These are phyloP conservation scores for Sceloporus undulatus DNA, from an alignment of 2,113 vertebrate species.

Conservation along the genomic window DNA sequence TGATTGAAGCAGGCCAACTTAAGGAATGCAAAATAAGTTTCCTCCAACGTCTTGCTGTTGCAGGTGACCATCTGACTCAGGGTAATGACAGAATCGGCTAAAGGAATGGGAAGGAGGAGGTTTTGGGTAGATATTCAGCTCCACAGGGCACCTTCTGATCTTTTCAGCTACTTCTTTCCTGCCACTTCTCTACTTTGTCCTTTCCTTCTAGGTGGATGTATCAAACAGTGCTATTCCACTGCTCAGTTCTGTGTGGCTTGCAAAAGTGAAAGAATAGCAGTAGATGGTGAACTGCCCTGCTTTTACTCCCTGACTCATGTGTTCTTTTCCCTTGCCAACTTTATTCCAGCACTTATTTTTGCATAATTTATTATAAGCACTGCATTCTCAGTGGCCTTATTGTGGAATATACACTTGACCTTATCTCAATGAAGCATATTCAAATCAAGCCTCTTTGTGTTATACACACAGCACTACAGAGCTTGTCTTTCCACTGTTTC, in stretches of 20 bases:
- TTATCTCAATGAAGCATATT: conserved; percentile 25
- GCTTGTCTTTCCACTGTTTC: conserved; percentile 15
- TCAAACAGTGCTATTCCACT: neutral
- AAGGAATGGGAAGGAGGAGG: neutral
- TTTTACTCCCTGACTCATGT: neutral
- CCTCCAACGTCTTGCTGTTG: neutral
- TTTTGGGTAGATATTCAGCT: neutral
- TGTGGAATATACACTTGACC: conserved; percentile 35
- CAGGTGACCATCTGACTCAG: neutral
- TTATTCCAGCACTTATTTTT: conserved; percentile 2
- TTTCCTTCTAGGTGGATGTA: neutral
- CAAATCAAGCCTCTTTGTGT: conserved; percentile 32
- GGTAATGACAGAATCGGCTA: neutral
- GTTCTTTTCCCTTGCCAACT: neutral
- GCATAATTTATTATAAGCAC: conserved; percentile 32
- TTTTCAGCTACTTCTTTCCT: neutral
- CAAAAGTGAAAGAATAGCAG: neutral
- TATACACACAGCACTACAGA: neutral
- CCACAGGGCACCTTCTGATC: neutral
- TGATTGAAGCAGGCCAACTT: neutral
- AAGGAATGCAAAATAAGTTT: neutral
- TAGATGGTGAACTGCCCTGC: neutral
- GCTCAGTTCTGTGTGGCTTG: neutral
- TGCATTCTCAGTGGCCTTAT: conserved; percentile 7
- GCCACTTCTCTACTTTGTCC: neutral